These are phyloP conservation scores for Octodon degus DNA, from an alignment of 2,113 vertebrate genomes.

Conservation along the genomic window DNA sequence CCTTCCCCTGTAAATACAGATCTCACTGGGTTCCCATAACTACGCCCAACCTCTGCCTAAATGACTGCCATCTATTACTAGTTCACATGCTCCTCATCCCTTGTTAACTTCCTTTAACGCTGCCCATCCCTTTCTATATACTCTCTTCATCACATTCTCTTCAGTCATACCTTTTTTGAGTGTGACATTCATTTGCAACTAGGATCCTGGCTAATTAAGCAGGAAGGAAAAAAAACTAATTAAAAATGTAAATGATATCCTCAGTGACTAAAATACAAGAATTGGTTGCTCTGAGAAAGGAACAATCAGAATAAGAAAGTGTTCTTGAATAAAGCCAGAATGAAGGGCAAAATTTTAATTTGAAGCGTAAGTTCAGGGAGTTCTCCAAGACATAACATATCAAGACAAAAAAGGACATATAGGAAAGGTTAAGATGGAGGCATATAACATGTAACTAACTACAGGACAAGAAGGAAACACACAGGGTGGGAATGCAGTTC, in stretches of 20 bases:
- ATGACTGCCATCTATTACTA: neutral
- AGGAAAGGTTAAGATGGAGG: conserved; percentile 21
- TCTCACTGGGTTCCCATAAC: neutral
- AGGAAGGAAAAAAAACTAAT: conserved; percentile 47
- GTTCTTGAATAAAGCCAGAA: conserved; percentile 45
- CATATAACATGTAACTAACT: conserved; percentile 15
- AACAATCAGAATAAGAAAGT: conserved; percentile 33
- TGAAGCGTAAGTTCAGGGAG: conserved; percentile 37
- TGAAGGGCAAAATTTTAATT: conserved; percentile 39
- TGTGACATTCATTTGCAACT: conserved; percentile 1
- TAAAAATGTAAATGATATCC: conserved; percentile 52
- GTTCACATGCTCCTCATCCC: neutral
- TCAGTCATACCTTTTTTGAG: neutral
- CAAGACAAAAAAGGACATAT: neutral
- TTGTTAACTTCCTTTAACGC: conserved; percentile 20
- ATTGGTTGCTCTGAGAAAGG: conserved; percentile 50
- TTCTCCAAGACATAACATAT: neutral
- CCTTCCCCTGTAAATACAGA: neutral
- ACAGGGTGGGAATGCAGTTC: neutral
- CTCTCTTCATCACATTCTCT: neutral
- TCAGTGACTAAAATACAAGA: conserved; percentile 55
- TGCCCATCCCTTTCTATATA: neutral
- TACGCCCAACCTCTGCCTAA: neutral
- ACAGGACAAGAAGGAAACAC: neutral
- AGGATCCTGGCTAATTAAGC: conserved; percentile 38